phyloP scores from a whole-genome alignment of 2,113 vertebrate species.

The Colistium nudipinnis region DNA sequence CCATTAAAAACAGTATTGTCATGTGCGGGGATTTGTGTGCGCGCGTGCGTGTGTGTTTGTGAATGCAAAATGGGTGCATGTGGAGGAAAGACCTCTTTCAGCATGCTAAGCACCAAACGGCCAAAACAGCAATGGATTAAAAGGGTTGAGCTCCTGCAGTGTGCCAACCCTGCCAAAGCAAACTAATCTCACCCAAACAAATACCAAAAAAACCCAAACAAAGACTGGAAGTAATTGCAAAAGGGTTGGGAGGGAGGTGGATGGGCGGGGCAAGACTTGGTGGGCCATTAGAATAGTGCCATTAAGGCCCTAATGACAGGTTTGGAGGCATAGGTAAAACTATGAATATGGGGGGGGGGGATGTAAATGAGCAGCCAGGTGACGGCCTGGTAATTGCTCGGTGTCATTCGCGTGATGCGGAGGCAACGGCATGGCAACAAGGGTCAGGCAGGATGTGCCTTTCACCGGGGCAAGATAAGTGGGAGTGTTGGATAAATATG shows the following conservation, averaged over 20 bases:
- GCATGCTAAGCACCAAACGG: conserved; percentile 6
- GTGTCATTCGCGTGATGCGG: conserved; percentile 44
- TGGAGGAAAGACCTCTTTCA: conserved; percentile 24
- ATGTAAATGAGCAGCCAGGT: conserved; percentile 38
- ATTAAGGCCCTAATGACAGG: conserved; percentile 63
- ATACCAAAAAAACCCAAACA: conserved; percentile 21
- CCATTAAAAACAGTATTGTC: not conserved
- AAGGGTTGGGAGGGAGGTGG: conserved; percentile 7
- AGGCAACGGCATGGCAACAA: conserved; percentile 16
- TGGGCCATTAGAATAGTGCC: conserved; percentile 53
- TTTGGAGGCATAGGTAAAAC: conserved; percentile 45
- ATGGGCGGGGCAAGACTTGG: conserved; percentile 19
- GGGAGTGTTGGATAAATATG: conserved; percentile 50
- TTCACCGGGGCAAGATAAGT: conserved; percentile 13
- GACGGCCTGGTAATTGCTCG: conserved; percentile 50
- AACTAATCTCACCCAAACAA: conserved; percentile 34
- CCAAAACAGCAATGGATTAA: conserved; percentile 13
- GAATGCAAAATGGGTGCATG: conserved; percentile 18
- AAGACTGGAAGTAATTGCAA: conserved; percentile 26
- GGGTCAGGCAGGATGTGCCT: conserved; percentile 30
- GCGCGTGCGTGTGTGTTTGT: not conserved
- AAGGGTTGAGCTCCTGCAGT: conserved; percentile 19
- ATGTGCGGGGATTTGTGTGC: not conserved
- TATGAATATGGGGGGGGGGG: conserved; percentile 41
- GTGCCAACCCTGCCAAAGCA: conserved; percentile 23